Percentiles rank a stretch among this genome's conserved stretches.
Evolutionary conservation across 2,888 invertebrate species (phyloP).

Genomic region (Merodon equestris): DNA sequence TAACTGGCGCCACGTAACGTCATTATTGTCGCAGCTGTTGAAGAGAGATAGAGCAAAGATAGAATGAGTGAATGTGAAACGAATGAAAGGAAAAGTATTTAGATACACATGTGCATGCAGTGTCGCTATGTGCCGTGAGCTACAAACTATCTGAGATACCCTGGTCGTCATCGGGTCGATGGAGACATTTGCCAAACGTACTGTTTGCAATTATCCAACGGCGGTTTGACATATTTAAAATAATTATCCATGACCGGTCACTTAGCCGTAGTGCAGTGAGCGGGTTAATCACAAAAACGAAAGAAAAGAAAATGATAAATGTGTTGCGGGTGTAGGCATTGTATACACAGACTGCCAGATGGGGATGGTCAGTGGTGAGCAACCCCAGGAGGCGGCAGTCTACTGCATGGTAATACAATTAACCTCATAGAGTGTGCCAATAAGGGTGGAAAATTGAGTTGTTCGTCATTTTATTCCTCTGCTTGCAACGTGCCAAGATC

Average conservation of each 20-base stretch:
- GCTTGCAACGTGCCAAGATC: too few relatives aligned
- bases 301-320: too few relatives aligned
- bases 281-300: too few relatives aligned
- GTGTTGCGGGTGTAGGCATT: too few relatives aligned
- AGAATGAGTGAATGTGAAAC: neutral
- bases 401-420: conserved; percentile 37
- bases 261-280: conserved; percentile 19
- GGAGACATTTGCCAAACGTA: neutral
- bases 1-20: conserved; percentile 94
- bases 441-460: conserved; percentile 44
- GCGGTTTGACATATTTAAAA: conserved; percentile 31
- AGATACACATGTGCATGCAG: too few relatives aligned
- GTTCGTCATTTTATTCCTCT: conserved; percentile 3
- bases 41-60: conserved; percentile 59
- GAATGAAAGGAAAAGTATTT: too few relatives aligned
- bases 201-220: too few relatives aligned
- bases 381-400: neutral
- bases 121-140: too few relatives aligned
- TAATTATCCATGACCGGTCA: conserved; percentile 38
- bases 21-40: conserved; percentile 89
- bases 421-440: conserved; percentile 10
- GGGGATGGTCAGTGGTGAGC: too few relatives aligned
- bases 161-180: too few relatives aligned
- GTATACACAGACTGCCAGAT: too few relatives aligned
- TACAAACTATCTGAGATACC: too few relatives aligned